Conservation (phyloP, 64 coral and sea anemone species). For the Trachythela sp. region DNA sequence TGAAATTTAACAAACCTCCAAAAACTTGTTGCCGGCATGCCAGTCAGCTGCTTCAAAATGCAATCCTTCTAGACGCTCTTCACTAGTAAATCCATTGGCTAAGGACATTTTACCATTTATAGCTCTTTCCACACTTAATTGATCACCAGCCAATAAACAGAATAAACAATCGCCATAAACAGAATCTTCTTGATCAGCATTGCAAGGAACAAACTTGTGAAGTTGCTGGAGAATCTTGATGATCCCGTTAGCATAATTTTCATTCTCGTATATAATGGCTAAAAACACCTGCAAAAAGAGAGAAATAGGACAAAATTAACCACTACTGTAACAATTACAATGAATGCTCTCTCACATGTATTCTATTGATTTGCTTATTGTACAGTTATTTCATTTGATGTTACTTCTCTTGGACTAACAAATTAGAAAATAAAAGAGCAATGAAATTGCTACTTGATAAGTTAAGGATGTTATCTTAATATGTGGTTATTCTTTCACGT, state of each 20-base stretch:
- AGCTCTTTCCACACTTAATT: background rate
- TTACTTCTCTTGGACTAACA: too few species aligned
- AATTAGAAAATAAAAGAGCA: too few species aligned
- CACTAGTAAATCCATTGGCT: conserved; percentile 8
- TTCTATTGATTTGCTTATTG: too few species aligned
- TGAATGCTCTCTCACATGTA: background rate
- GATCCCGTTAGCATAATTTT: background rate
- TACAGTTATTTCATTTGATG: too few species aligned
- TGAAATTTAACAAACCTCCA: background rate
- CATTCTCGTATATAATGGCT: background rate
- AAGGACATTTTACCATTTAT: background rate
- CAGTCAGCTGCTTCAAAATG: conserved; percentile 6
- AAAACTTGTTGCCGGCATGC: conserved; percentile 11
- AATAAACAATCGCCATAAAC: background rate
- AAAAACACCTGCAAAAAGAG: background rate
- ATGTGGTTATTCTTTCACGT: too few species aligned
- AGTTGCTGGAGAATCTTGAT: background rate
- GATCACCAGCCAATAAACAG: background rate
- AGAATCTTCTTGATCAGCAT: background rate
- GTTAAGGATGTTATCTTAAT: too few species aligned
- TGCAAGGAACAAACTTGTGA: background rate
- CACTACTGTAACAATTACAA: background rate
- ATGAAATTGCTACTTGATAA: too few species aligned
- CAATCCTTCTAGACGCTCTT: background rate
- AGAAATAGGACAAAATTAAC: background rate